Evolutionary conservation across 2,113 vertebrate species (phyloP), one percentile per base, ranked within the genome.

Genomic region (Chaetodon auriga): DNA sequence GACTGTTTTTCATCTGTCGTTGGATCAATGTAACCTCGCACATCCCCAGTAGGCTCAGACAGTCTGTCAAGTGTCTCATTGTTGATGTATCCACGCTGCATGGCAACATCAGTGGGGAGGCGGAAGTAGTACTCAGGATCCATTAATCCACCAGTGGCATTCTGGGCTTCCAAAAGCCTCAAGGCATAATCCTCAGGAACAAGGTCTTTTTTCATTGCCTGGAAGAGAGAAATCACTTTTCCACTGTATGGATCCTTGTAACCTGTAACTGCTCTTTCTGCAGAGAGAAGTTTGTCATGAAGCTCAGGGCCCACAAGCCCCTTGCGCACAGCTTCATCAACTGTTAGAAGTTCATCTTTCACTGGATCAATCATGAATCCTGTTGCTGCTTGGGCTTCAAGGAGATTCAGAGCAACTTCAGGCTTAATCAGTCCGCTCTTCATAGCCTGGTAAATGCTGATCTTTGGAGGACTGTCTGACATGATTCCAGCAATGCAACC

Each of bases 161-260:
- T 83, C 88, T 99, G 98, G 49, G 98, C 98, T 0, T 99, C 98
- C 30, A 99, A 92, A 55, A 99, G 95, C 77, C 96, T 95, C 80
- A 99, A 90, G 16, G 97, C 97, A 92, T 99, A 97, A 19, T 99
- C 97, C 0, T 96, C 94, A 2, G 96, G 94, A 61, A 99, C 95
- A 35, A 99, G 94, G 6, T 96, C 96, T 85, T 99, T 99, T 92
- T 97, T 98, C 97, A 99, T 98, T 77, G 98, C 98, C 90, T 99
- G 98, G 95, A 98, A 99, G 61, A 99, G 91, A 0, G 98, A 99
- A 58, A 99, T 98, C 13, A 96, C 95, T 92, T 98, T 98, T 11
- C 98, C 97, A 0, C 95, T 98, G 94, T 99, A 99, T 0, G 98
- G 98, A 92, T 99, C 98, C 0, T 96, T 96, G 92, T 99, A 99